phyloP scores from a whole-genome alignment of 2,888 invertebrate genomes.

The Agrenia bidenticulata region DNA sequence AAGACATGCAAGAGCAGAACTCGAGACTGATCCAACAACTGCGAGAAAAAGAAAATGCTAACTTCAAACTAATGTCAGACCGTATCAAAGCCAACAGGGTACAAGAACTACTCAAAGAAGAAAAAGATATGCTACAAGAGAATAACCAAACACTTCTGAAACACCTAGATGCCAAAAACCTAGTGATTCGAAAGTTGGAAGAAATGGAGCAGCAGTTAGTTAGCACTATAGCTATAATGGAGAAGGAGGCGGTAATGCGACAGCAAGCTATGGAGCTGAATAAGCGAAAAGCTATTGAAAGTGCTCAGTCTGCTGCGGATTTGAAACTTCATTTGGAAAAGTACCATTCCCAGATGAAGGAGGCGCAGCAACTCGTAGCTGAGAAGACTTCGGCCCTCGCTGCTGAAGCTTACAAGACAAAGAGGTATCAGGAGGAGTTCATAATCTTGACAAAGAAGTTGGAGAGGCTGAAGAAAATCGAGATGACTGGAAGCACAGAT shows the following conservation, averaged over 20 bases:
- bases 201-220: conserved; percentile 93
- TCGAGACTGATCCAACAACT: conserved; percentile 90
- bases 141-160: conserved; percentile 74
- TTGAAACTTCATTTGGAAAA: conserved; percentile 95
- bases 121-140: conserved; percentile 4
- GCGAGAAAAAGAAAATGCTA: conserved; percentile 95
- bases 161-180: conserved; percentile 91
- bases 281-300: conserved; percentile 95
- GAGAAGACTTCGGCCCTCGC: conserved; percentile 95
- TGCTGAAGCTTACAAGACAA: conserved; percentile 94
- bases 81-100: conserved; percentile 89
- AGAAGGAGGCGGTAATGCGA: conserved; percentile 86
- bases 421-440: conserved; percentile 92
- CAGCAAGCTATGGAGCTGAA: conserved; percentile 98
- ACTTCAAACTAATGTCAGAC: conserved; percentile 98
- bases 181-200: conserved; percentile 88
- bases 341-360: conserved; percentile 96
- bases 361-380: conserved; percentile 92
- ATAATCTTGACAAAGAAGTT: conserved; percentile 87
- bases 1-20: conserved; percentile 99
- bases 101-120: conserved; percentile 17
- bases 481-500: conserved; percentile 91
- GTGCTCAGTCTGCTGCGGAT: conserved; percentile 94
- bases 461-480: conserved; percentile 96
- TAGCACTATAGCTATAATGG: conserved; percentile 85